phyloP scores from a whole-genome alignment of 1,140 invertebrate genomes.

The Lasioglossum albipes region DNA sequence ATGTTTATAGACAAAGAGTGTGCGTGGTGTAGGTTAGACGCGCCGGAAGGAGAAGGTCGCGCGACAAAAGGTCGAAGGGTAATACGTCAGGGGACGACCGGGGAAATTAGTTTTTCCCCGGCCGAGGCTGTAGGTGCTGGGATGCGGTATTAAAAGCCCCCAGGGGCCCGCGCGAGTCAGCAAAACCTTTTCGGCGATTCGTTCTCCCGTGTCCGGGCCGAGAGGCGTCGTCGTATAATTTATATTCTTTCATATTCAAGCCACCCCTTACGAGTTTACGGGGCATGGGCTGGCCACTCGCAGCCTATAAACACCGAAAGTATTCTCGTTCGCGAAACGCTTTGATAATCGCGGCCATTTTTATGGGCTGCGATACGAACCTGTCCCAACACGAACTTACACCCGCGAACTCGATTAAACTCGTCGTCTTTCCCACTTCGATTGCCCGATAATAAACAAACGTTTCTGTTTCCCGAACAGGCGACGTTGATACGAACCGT shows the following conservation, averaged over 20 bases:
- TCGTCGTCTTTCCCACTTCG: too few relatives aligned
- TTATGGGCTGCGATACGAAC: not conserved
- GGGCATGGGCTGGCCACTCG: not conserved
- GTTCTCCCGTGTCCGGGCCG: slow-evolving; percentile 49
- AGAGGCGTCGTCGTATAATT: slow-evolving; percentile 63
- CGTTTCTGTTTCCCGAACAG: too few relatives aligned
- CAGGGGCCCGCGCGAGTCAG: slow-evolving; percentile 64
- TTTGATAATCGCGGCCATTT: slow-evolving; percentile 18
- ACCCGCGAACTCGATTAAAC: slow-evolving; percentile 1
- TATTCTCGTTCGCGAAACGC: slow-evolving; percentile 5
- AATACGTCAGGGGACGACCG: slow-evolving; percentile 53
- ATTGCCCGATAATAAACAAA: too few relatives aligned
- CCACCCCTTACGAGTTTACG: slow-evolving; percentile 30
- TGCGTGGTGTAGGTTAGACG: not conserved
- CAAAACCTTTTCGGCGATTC: slow-evolving; percentile 74
- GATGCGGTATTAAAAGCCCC: slow-evolving; percentile 66
- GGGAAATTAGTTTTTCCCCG: slow-evolving; percentile 69
- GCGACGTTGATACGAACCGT: too few relatives aligned
- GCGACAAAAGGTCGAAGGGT: slow-evolving; percentile 59
- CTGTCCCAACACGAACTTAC: not conserved
- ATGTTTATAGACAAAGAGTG: not conserved
- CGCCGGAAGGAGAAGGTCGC: slow-evolving; percentile 33
- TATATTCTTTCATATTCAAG: slow-evolving; percentile 76
- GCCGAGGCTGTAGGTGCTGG: slow-evolving; percentile 37
- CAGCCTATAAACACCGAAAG: slow-evolving; percentile 23